phyloP scores from a whole-genome alignment of 64 coral and sea anemone species.

The Orbicella faveolata region DNA sequence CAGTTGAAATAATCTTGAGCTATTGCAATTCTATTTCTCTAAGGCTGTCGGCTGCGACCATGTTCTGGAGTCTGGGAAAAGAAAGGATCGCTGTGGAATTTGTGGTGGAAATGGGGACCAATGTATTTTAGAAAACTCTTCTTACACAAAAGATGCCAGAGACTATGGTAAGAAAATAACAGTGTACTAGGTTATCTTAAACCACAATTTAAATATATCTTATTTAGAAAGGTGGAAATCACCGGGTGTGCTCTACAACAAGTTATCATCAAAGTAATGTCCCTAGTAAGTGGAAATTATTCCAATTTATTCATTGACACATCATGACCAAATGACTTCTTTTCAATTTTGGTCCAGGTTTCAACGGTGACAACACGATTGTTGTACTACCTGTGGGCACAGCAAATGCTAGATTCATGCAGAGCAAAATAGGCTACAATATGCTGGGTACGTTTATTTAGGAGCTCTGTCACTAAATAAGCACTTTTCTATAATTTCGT shows the following conservation, averaged over 20 bases:
- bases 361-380: constrained; percentile 26
- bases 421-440: constrained; percentile 25
- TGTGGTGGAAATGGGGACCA: constrained; percentile 58
- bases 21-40: not conserved
- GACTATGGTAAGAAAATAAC: constrained; percentile 22
- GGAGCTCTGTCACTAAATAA: not conserved
- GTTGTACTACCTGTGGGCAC: constrained; percentile 54
- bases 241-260: too few species aligned
- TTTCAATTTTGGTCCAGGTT: constrained; percentile 2
- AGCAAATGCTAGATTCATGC: constrained; percentile 54
- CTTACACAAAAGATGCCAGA: constrained; percentile 49
- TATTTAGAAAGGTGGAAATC: too few species aligned
- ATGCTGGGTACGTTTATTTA: constrained; percentile 44
- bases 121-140: constrained; percentile 47
- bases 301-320: too few species aligned
- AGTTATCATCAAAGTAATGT: too few species aligned
- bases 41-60: constrained; percentile 78
- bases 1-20: too few species aligned
- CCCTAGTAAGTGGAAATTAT: too few species aligned
- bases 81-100: constrained; percentile 68
- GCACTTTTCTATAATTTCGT: not conserved
- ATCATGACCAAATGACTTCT: not conserved
- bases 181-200: too few species aligned
- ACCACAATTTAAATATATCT: too few species aligned
- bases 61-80: constrained; percentile 46